Evolutionary conservation across 2,888 invertebrate species (phyloP).

Genomic region (Amblyjoppa fuscipennis): DNA sequence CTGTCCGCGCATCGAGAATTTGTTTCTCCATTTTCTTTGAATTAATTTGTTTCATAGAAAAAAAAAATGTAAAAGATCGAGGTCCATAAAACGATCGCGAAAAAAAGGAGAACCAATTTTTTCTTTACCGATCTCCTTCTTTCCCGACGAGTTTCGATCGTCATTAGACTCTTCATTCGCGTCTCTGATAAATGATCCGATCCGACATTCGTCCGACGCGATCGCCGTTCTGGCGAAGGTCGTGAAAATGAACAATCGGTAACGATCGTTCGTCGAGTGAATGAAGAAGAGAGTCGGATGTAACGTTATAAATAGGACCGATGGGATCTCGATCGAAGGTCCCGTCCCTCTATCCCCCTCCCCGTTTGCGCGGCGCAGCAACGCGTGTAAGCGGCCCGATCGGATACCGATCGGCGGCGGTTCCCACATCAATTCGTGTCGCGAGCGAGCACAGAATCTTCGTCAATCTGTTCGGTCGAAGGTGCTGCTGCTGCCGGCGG

Average conservation of each 20-base stretch:
- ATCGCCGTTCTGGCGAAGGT: background rate
- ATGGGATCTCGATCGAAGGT: slow-evolving; percentile 54
- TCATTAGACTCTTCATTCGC: background rate
- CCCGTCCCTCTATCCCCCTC: background rate
- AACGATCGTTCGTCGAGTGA: background rate
- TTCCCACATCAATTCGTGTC: slow-evolving; percentile 77
- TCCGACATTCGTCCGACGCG: background rate
- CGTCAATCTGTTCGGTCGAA: slow-evolving; percentile 70
- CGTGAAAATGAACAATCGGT: background rate
- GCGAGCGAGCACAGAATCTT: slow-evolving; percentile 60
- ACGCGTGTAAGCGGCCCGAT: slow-evolving; percentile 33
- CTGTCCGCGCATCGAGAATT: too few species aligned
- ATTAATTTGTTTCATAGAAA: too few species aligned
- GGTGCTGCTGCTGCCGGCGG: slow-evolving; percentile 41
- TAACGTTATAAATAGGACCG: slow-evolving; percentile 48
- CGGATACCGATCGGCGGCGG: slow-evolving; percentile 55
- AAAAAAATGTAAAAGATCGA: too few species aligned
- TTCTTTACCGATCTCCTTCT: too few species aligned
- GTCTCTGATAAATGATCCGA: background rate
- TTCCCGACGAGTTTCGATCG: too few species aligned
- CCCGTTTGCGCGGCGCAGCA: background rate
- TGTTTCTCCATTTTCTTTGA: too few species aligned
- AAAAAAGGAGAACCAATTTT: too few species aligned
- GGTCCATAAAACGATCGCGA: too few species aligned
- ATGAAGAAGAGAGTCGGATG: slow-evolving; percentile 43